Conservation (phyloP, 2,888 invertebrate species). For the Periphyllus acericola region DNA sequence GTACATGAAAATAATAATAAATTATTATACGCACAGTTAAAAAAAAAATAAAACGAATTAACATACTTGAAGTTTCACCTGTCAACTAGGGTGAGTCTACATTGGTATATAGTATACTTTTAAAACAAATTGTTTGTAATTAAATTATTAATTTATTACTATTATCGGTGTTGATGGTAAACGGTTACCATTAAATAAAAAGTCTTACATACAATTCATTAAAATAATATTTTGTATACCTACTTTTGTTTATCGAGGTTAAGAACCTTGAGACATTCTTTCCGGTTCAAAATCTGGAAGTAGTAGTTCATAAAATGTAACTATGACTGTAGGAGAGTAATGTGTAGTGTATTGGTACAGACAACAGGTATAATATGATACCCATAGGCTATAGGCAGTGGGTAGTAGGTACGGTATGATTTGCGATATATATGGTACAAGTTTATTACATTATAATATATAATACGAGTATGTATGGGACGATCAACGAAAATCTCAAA, state of each 20-base stretch:
- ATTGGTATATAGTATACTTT: not conserved
- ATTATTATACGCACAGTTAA: not conserved
- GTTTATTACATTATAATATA: too few species aligned
- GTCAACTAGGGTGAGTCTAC: not conserved
- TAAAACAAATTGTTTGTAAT: slow-evolving; percentile 19
- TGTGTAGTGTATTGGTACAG: not conserved
- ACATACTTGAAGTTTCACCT: not conserved
- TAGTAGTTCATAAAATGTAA: not conserved
- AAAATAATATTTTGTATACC: not conserved
- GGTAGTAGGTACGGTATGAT: not conserved
- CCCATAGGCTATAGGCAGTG: too few species aligned
- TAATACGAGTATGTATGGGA: not conserved
- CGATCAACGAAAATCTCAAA: too few species aligned
- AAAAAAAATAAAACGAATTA: slow-evolving; percentile 3
- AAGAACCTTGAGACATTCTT: slow-evolving; percentile 46
- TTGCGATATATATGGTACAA: slow-evolving; percentile 1
- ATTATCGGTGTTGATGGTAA: not conserved
- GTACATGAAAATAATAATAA: not conserved
- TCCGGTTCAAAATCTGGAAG: slow-evolving; percentile 37
- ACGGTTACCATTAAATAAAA: slow-evolving; percentile 45
- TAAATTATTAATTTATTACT: slow-evolving; percentile 21
- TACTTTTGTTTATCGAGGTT: slow-evolving; percentile 42
- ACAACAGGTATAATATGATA: too few species aligned
- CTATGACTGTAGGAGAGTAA: not conserved
- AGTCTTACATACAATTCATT: not conserved